Evolutionary conservation across 2,888 invertebrate genomes (phyloP), one percentile per base, ranked within the genome.

Genomic region (Cataglyphis cursor): DNA sequence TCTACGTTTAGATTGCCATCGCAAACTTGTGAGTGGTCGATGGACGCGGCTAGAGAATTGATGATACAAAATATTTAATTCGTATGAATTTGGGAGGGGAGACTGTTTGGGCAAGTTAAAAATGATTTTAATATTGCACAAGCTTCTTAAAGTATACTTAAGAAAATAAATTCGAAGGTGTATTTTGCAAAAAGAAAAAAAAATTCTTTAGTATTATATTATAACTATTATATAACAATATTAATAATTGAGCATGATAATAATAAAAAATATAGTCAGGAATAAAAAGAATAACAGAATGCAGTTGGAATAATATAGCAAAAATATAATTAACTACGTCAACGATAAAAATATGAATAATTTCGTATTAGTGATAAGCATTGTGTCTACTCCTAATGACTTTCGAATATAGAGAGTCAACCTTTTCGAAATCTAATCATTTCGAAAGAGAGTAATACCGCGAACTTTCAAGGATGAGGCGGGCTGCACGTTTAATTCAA

Each of bases 401-500:
- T 59, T 62, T 21, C 72, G 65, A 76, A 54, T n/a, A 38, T 24
- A 31, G 3, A 10, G 12, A 83, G 15, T 35, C n/a, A 59, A 28
- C 4, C 41, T 76, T 68, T 61, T 59, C 28, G 41, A 76, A 51
- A 88, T 81, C 83, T 81, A 86, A 88, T 88, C 80, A 80, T 70
- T 21, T 15, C 51, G 64, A 82, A 74, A 59, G 78, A 59, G 59
- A 70, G 57, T 31, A 57, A 21, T 78, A 21, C 31, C 31, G 21
- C 59, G 44, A 28, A 41, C 44, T 59, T 59, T 80, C n/a, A 44
- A 59, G 70, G 44, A 57, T 78, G 66, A 66, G 57, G 51, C 75
- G 38, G 57, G 57, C 18, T 35, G 81, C 81, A 85, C 82, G 85
- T 85, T 90, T 85, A 88, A 90, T 90, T 88, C 85, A 88, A 85